Base-by-base conservation (phyloP, 2,888 invertebrate genomes). In the Amiota minor region DNA sequence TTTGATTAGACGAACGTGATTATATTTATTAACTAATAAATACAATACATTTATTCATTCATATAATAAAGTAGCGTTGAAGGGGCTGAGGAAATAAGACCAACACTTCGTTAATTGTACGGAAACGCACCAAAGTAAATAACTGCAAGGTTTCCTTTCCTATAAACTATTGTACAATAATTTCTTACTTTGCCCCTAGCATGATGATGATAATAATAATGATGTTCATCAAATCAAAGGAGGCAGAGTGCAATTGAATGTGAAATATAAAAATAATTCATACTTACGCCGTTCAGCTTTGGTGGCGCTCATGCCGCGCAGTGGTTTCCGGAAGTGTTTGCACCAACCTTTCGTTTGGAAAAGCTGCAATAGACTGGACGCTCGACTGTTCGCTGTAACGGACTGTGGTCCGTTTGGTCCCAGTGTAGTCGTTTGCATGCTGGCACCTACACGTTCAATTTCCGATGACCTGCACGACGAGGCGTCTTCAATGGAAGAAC, bases 231-330 rank as follows among this genome's bases (percentile, higher is more conserved):
- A 35, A 35, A 35, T 35, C 35, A 35, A 35, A 35, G 6, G 6
- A 35, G 35, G 4, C 35, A 35, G 6, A 6, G 35, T 35, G 35
- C 35, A 23, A 49, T 50, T 61, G n/a, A 9, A 67, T 64, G 20
- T 64, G 9, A 14, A 16, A 62, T 46, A 62, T 62, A 2, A 18
- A 61, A 47, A 16, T 59, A 61, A 64, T 11, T 59, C 45, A 68
- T 81, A 92, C 93, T 93, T 89, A 95, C 95, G 94, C 91, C 94
- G 92, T 90, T 94, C 94, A 73, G 94, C 93, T 88, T 94, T 94
- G 23, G 94, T 93, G 93, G 94, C 94, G 90, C 93, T 94, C 89
- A 93, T 92, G 75, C 87, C 88, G 79, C 94, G 93, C 79, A 93
- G 92, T 78, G 91, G 89, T 79, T 93, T 92, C 75, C 93, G 92